Conservation (phyloP, 2,797 vertebrate genomes). For the Brotula barbata region DNA sequence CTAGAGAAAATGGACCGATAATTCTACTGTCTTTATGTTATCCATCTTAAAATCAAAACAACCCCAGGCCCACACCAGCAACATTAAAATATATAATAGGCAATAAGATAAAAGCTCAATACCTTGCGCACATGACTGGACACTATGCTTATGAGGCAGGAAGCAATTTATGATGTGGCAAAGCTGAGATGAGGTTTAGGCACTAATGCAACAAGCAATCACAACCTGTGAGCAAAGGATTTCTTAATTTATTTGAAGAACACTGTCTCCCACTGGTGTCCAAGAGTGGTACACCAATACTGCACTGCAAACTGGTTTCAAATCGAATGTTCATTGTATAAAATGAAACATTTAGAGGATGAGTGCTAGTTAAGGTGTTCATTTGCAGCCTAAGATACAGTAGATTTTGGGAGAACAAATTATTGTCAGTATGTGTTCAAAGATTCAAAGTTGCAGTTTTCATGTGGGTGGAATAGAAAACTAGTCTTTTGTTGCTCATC, state of each 20-base stretch:
- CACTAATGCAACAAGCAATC: slow-evolving; percentile 12
- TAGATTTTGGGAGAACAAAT: slow-evolving; percentile 8
- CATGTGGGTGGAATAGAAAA: slow-evolving; percentile 54
- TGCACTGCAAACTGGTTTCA: not conserved
- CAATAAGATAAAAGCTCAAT: slow-evolving; percentile 1
- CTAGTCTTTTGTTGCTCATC: slow-evolving; percentile 53
- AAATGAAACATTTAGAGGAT: no score
- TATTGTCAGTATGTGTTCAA: slow-evolving; percentile 15
- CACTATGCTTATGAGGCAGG: slow-evolving; percentile 26
- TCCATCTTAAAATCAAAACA: not conserved
- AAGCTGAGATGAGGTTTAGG: slow-evolving; percentile 24
- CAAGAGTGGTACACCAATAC: slow-evolving; percentile 24
- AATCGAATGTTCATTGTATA: no score
- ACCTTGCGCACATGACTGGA: slow-evolving; percentile 1
- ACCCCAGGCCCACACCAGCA: slow-evolving; percentile 8
- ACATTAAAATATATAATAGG: slow-evolving; percentile 6
- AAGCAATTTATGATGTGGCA: slow-evolving; percentile 26
- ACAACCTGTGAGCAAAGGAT: slow-evolving; percentile 11
- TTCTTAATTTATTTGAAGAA: not conserved
- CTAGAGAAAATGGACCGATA: no score
- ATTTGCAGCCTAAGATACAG: no score
- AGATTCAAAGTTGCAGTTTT: slow-evolving; percentile 44
- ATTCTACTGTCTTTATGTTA: no score
- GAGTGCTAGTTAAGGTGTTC: no score
- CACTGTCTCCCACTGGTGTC: slow-evolving; percentile 66